phyloP scores from a whole-genome alignment of 2,888 invertebrate genomes.

The Bhutanitis thaidina region DNA sequence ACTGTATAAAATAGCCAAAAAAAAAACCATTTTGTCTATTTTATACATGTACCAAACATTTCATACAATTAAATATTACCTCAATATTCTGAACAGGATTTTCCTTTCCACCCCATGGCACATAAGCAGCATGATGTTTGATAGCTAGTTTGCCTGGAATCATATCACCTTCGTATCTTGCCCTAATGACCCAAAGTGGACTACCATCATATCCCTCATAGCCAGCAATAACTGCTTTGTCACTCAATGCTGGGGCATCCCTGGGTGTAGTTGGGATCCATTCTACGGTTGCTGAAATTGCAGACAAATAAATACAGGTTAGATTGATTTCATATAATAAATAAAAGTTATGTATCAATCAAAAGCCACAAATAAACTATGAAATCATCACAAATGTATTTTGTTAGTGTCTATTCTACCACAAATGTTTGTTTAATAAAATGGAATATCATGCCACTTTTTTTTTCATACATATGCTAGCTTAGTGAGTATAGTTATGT shows the following conservation, averaged over 20 bases:
- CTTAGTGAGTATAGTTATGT: too few species aligned
- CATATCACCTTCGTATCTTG: slow-evolving; percentile 54
- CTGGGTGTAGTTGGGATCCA: slow-evolving; percentile 52
- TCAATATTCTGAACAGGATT: slow-evolving; percentile 54
- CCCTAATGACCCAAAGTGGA: slow-evolving; percentile 68
- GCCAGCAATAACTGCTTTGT: slow-evolving; percentile 63
- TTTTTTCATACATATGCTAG: too few species aligned
- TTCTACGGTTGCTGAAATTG: slow-evolving; percentile 49
- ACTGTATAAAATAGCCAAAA: too few species aligned
- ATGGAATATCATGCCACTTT: too few species aligned
- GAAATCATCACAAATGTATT: too few species aligned
- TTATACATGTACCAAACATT: too few species aligned
- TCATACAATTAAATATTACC: slow-evolving; percentile 32
- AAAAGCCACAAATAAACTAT: too few species aligned
- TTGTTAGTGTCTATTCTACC: too few species aligned
- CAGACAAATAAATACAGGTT: not conserved
- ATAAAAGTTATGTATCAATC: too few species aligned
- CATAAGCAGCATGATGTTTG: slow-evolving; percentile 60
- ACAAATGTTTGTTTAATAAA: too few species aligned
- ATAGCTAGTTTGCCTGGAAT: slow-evolving; percentile 67
- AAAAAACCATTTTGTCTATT: too few species aligned
- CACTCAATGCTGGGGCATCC: slow-evolving; percentile 40
- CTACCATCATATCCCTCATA: slow-evolving; percentile 66
- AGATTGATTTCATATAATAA: not conserved
- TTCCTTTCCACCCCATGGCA: slow-evolving; percentile 64